A percentile compares a stretch with the other conserved stretches of the same genome.
Conservation (phyloP, 2,888 invertebrate genomes). For the Nebria salina region DNA sequence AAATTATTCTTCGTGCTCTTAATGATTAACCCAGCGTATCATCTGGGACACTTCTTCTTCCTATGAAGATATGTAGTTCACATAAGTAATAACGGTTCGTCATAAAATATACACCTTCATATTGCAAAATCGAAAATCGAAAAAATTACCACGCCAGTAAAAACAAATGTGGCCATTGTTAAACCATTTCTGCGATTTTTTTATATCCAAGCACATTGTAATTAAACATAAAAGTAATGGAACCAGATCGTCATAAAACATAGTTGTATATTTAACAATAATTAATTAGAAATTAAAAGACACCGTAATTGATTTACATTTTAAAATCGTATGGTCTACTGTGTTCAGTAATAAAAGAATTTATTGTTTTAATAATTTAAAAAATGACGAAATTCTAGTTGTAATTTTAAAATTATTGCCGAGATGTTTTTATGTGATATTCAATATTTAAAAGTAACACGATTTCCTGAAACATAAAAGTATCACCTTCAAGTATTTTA, state of each 20-base stretch:
- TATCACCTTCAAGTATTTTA: not conserved
- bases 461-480: not conserved
- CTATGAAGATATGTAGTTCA: slow-evolving; percentile 13
- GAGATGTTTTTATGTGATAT: not conserved
- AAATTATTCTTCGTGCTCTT: slow-evolving; percentile 12
- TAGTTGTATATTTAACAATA: not conserved
- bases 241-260: not conserved
- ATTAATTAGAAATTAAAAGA: not conserved
- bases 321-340: not conserved
- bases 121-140: not conserved
- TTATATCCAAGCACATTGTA: too few relatives aligned
- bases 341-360: too few relatives aligned
- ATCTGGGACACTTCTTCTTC: slow-evolving; percentile 16
- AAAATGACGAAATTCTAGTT: not conserved
- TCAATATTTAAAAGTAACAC: not conserved
- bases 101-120: not conserved
- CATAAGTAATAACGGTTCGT: slow-evolving; percentile 7
- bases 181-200: not conserved
- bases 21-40: slow-evolving; percentile 10
- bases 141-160: not conserved
- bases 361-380: too few relatives aligned
- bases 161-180: not conserved
- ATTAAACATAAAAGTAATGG: not conserved
- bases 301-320: not conserved
- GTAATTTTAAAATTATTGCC: not conserved